These are phyloP conservation scores for Acromyrmex charruanus DNA, from an alignment of 1,140 invertebrate species.

Conservation along the genomic window DNA sequence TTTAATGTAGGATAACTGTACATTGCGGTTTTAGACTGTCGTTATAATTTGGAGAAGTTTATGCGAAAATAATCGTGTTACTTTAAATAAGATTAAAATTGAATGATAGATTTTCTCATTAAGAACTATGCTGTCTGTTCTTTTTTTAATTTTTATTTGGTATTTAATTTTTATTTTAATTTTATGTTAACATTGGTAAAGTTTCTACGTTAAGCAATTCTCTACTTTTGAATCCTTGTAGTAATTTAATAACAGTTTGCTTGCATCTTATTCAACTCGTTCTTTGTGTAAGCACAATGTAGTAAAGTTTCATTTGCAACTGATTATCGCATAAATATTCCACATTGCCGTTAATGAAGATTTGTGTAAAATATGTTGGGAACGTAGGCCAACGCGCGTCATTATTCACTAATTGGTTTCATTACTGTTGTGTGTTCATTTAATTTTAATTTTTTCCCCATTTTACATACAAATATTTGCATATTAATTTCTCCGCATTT, in stretches of 20 bases:
- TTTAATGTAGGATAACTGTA: slow-evolving; percentile 40
- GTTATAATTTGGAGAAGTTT: slow-evolving; percentile 1
- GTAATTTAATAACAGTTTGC: background rate
- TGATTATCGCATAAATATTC: slow-evolving; percentile 28
- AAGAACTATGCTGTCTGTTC: background rate
- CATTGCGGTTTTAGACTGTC: background rate
- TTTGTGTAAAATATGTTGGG: slow-evolving; percentile 10
- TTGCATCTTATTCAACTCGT: background rate
- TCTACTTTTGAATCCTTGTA: background rate
- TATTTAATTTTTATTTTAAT: no score
- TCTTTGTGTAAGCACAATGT: background rate
- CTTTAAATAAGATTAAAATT: slow-evolving; percentile 9
- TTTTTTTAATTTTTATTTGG: slow-evolving; percentile 9
- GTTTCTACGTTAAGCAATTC: background rate
- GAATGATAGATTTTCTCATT: background rate
- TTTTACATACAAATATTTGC: background rate
- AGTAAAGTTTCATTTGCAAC: background rate
- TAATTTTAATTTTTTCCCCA: slow-evolving; percentile 4
- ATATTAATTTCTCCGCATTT: slow-evolving; percentile 7
- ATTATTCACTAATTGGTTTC: slow-evolving; percentile 17
- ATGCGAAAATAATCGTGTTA: background rate
- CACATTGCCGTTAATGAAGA: background rate
- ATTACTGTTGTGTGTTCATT: background rate
- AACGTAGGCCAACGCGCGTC: background rate
- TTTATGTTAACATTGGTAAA: background rate